A percentile compares a stretch with the other conserved stretches of the same genome.
Conservation (phyloP, 2,113 vertebrate genomes). For the Pan paniscus region DNA sequence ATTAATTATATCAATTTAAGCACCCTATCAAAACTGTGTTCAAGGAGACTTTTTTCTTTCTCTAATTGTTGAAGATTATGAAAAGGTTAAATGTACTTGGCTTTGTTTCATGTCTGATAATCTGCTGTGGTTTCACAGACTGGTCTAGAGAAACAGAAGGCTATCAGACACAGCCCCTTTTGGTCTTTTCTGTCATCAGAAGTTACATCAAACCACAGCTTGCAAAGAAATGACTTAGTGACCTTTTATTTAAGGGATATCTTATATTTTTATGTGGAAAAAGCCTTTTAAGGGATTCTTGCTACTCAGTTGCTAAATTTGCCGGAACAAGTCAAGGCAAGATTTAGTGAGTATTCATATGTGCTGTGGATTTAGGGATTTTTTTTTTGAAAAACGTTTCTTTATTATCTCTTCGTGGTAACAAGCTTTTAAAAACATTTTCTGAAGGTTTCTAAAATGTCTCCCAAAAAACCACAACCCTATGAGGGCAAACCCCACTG, state of each 20-base stretch:
- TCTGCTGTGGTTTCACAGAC: constrained; percentile 24
- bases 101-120: constrained; percentile 22
- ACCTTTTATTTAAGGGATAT: constrained; percentile 46
- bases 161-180: neutral
- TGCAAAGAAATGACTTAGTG: neutral
- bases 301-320: constrained; percentile 43
- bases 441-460: constrained; percentile 63
- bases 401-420: constrained; percentile 61
- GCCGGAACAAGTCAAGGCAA: constrained; percentile 39
- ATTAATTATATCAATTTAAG: neutral
- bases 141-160: constrained; percentile 15
- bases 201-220: constrained; percentile 48
- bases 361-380: constrained; percentile 45
- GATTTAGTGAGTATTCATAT: constrained; percentile 26
- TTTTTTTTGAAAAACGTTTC: neutral
- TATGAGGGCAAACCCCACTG: constrained; percentile 38
- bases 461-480: constrained; percentile 63
- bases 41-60: neutral
- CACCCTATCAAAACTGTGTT: neutral
- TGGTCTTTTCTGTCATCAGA: constrained; percentile 35
- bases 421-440: constrained; percentile 38
- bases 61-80: neutral
- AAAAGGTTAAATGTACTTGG: constrained; percentile 10
- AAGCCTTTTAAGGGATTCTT: constrained; percentile 22
- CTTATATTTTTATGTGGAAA: constrained; percentile 20